Evolutionary conservation across 2,888 invertebrate species (phyloP), one percentile per base, ranked within the genome.

Genomic region (Orthosia cruda): DNA sequence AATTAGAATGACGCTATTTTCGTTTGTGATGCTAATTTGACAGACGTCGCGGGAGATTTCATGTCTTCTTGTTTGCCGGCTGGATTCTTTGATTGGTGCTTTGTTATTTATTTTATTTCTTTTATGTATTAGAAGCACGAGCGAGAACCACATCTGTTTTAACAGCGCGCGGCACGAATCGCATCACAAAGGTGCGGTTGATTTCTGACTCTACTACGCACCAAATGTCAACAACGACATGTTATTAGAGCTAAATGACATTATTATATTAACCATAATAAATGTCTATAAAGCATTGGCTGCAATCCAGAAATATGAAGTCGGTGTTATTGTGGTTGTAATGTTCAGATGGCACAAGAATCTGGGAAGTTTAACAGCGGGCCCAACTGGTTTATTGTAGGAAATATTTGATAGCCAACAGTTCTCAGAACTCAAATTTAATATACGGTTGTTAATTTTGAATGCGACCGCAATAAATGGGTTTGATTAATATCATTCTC

Each of bases 1-100:
- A 96, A 96, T 96, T 96, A 96, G 96, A 96, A 96, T 96, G 95
- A 95, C 95, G 96, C 96, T 96, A 96, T 96, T 96, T 96, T 95
- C 93, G 96, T 95, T 94, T 95, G 93, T 94, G 96, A 95, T 96
- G 96, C 95, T 96, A 96, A 96, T 96, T 96, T 96, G 96, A 96
- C 96, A 96, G 95, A 95, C 96, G 96, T 96, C 96, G 96, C 96
- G 96, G 96, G 96, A 96, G 96, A 96, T 94, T 94, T 94, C 92
- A 89, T 92, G 92, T 94, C 91, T 93, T 93, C 93, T 95, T 94
- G 93, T 94, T 93, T 92, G 92, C 90, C 91, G 91, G 88, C 89
- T 92, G 90, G 88, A 93, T 93, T 92, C 92, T 95, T 95, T 95
- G 94, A 96, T 96, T 93, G 91, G 92, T 91, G 91, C 92, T 94